Percentiles rank a stretch among this genome's conserved stretches.
phyloP scores from a whole-genome alignment of 2,113 vertebrate species.

The Paedocypris sp. region DNA sequence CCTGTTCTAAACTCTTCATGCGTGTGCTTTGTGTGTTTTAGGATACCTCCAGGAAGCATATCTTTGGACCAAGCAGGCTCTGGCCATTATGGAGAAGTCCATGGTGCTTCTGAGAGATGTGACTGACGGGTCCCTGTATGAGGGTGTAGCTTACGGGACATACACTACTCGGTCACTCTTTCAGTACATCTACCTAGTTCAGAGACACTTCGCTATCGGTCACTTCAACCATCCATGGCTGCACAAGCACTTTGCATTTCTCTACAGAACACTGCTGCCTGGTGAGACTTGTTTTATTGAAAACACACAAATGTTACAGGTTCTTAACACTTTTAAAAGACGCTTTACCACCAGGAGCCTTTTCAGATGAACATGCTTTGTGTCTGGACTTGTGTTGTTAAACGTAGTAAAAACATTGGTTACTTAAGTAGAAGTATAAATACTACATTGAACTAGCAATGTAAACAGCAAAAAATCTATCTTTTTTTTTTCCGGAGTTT shows the following conservation, averaged over 20 bases:
- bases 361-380: too few relatives aligned
- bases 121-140: constrained; percentile 87
- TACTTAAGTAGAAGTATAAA: too few relatives aligned
- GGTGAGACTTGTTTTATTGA: constrained; percentile 58
- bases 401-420: too few relatives aligned
- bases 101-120: constrained; percentile 84
- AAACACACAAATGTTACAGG: too few relatives aligned
- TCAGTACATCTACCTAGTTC: constrained; percentile 92
- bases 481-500: too few relatives aligned
- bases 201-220: constrained; percentile 85
- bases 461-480: too few relatives aligned
- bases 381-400: too few relatives aligned
- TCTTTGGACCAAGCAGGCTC: constrained; percentile 88
- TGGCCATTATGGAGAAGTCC: constrained; percentile 94
- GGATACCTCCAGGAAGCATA: constrained; percentile 96
- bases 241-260: constrained; percentile 89
- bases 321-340: too few relatives aligned
- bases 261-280: constrained; percentile 89
- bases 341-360: too few relatives aligned
- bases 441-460: too few relatives aligned
- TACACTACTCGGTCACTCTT: constrained; percentile 93
- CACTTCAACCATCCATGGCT: constrained; percentile 95
- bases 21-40: constrained; percentile 44
- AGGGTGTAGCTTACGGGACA: constrained; percentile 93
- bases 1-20: background rate